Base-by-base conservation (phyloP, 2,888 invertebrate genomes). In the Peribatodes rhomboidaria region DNA sequence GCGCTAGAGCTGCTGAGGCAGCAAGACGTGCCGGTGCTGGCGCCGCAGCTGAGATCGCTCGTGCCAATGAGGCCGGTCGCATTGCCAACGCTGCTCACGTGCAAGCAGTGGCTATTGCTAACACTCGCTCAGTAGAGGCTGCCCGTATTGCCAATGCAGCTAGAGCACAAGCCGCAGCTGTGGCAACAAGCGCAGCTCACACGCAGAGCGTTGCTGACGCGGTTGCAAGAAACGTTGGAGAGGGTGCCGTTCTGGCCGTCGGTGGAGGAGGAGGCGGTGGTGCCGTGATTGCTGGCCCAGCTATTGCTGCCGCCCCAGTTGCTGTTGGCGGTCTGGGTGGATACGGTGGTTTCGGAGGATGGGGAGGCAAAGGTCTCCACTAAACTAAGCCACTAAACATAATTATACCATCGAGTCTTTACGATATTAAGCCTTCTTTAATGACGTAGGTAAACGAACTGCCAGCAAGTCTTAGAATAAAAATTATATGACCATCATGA, bases 71-170 rank as follows among this genome's bases (percentile, higher is more conserved):
- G 71, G 82, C 84, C 22, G 87, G 89, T 49, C 88, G 90, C 14
- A 70, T 86, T 10, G 91, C 91, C 10, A 88, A 89, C 58, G 89
- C 89, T 14, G 91, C 90, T 27, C 89, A 90, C 39, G 84, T 86
- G 2, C 90, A 90, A 65, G 91, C 90, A 42, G 83, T 89, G 53
- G 87, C 89, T 14, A 89, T 90, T 65, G 86, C 90, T 18, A 90
- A 91, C 76, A 82, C 89, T 6, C 87, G 91, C 39, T 88, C 90
- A 3, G 81, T 88, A 1, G 91, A 91, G 69, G 91, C 91, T 0
- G 84, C 89, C 2, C 89, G 90, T 49, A 90, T 91, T 58, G 91
- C 91, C 2, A 88, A 90, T 59, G 76, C 79, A 16, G 78, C 76
- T 46, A 74, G 74, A 52, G 77, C 74, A 22, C 76, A 75, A 83